These are phyloP conservation scores for Acromyrmex echinatior DNA, from an alignment of 1,140 invertebrate species.

Conservation along the genomic window DNA sequence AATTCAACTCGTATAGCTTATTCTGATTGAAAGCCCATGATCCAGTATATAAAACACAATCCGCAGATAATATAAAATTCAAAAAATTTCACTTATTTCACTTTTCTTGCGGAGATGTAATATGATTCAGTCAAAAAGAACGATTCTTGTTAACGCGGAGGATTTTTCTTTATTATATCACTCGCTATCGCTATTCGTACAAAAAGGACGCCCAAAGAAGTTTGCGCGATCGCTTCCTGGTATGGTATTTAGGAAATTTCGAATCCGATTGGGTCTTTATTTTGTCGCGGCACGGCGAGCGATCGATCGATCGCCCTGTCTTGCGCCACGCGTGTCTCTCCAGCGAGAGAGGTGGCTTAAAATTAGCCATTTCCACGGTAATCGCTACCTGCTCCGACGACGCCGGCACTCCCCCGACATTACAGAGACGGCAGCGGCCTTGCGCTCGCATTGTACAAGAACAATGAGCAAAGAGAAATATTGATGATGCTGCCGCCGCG, in stretches of 20 bases:
- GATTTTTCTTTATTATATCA: not conserved
- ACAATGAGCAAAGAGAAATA: conserved; percentile 86
- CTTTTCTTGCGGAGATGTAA: too few relatives aligned
- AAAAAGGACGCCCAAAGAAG: not conserved
- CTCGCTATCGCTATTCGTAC: not conserved
- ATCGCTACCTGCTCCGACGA: conserved; percentile 70
- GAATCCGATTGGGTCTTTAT: conserved; percentile 48
- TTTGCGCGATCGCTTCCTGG: not conserved
- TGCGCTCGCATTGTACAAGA: conserved; percentile 83
- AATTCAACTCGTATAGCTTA: too few relatives aligned
- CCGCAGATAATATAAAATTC: too few relatives aligned
- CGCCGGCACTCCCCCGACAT: conserved; percentile 70
- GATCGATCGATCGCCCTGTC: conserved; percentile 58
- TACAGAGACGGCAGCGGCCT: conserved; percentile 73
- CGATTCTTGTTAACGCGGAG: not conserved
- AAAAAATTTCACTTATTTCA: too few relatives aligned
- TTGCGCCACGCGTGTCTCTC: conserved; percentile 55
- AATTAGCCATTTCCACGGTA: conserved; percentile 76
- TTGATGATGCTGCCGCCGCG: conserved; percentile 82
- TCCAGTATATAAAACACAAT: too few relatives aligned
- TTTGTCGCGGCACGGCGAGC: conserved; percentile 2
- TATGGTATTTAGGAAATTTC: conserved; percentile 10
- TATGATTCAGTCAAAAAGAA: not conserved
- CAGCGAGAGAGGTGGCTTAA: conserved; percentile 60
- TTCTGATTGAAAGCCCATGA: too few relatives aligned